Evolutionary conservation across 53 echinoderm and acorn worm genomes (phyloP), one percentile per base, ranked within the genome.

Genomic region (Arbacia lixula): DNA sequence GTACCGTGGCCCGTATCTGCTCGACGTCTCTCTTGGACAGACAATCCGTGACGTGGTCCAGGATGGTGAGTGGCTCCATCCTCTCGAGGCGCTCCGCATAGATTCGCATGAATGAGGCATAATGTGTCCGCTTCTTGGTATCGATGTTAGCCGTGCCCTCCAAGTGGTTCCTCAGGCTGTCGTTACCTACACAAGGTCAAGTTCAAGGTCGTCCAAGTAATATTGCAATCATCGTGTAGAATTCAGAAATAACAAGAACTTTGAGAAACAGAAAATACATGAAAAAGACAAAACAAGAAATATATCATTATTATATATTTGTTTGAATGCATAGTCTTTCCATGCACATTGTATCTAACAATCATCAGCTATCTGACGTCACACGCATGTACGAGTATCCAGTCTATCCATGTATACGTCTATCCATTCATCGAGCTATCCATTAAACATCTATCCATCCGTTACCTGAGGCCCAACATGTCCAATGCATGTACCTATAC

Each of bases 61-160:
- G 19, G 28, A 66, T 36, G 66, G 2, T 5, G 2, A 36, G 66
- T 37, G 66, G 66, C 21, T 66, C 66, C 21, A 66, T 66, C 21
- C 38, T 12, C 38, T 66, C 66, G 36, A 66, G 24, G 12, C 12
- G 66, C 2, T 4, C 2, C n/a, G 66, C 66, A 12, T 66, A 66
- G 66, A 66, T 36, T 25, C 66, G 38, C n/a, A 66, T 20, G 22
- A 66, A 66, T 20, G 66, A 66, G 66, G 36, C 36, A 66, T 66
- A 66, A 3, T 37, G 38, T 66, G 5, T 38, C 38, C 66, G 36
- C 12, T 36, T 20, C 38, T 66, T 66, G 6, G 66, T 66, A 38
- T 66, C 28, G 6, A 66, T 22, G 21, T 66, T 22, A 35, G 6
- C 21, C 0, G 66, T 66, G 36, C 66, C 66, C 14, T 66, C 66